Percentiles rank a stretch among this genome's conserved stretches.
phyloP scores from a whole-genome alignment of 1,140 invertebrate species.

The Eufriesea mexicana region DNA sequence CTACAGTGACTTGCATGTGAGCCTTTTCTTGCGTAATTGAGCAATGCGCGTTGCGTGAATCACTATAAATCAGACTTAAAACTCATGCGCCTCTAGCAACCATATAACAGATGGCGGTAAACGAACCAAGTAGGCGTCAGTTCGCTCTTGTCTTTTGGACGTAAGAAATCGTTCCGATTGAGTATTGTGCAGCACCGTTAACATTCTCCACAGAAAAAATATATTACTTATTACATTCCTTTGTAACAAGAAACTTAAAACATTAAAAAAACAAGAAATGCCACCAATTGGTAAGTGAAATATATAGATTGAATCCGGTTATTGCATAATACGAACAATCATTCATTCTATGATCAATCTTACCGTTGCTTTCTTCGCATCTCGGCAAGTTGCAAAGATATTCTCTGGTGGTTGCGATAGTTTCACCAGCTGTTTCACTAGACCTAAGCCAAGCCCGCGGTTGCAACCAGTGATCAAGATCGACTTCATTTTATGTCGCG shows the following conservation, averaged over 20 bases:
- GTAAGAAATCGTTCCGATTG: neutral
- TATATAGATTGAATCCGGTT: neutral
- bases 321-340: conserved; percentile 29
- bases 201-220: neutral
- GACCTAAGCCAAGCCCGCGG: conserved; percentile 92
- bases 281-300: conserved; percentile 81
- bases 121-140: conserved; percentile 38
- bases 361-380: conserved; percentile 86
- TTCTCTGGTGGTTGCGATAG: conserved; percentile 83
- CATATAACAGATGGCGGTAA: conserved; percentile 64
- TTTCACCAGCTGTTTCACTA: conserved; percentile 87
- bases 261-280: conserved; percentile 70
- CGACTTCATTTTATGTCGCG: conserved; percentile 85
- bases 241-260: neutral
- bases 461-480: conserved; percentile 94
- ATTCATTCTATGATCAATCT: conserved; percentile 46
- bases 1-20: conserved; percentile 29
- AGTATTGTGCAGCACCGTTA: too few relatives aligned
- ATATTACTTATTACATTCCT: neutral
- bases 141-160: conserved; percentile 11
- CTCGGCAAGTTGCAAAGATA: conserved; percentile 90
- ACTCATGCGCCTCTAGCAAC: neutral
- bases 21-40: conserved; percentile 7
- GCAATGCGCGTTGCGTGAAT: neutral
- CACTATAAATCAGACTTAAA: conserved; percentile 43